A percentile compares a stretch with the other conserved stretches of the same genome.
phyloP scores from a whole-genome alignment of 2,888 invertebrate genomes.

The Selenia dentaria region DNA sequence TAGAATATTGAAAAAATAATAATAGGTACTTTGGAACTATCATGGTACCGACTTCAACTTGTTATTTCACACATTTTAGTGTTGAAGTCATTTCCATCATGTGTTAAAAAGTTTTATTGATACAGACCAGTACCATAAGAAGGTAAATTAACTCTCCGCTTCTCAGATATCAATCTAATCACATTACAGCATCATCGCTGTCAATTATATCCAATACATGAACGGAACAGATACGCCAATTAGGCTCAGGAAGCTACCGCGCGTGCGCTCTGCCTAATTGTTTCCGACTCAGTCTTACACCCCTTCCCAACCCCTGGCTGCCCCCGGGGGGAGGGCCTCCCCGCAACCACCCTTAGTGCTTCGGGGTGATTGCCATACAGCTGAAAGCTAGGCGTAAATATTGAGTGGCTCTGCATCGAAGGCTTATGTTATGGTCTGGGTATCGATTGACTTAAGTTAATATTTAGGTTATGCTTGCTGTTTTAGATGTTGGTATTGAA shows the following conservation, averaged over 20 bases:
- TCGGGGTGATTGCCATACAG: conserved; percentile 41
- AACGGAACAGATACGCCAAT: conserved; percentile 75
- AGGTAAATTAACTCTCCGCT: conserved; percentile 16
- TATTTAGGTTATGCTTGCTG: too few species aligned
- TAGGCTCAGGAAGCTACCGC: conserved; percentile 71
- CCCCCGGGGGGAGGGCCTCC: conserved; percentile 11
- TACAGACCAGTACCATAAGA: too few species aligned
- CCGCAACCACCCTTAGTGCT: conserved; percentile 35
- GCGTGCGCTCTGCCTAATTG: conserved; percentile 79
- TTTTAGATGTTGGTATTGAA: too few species aligned
- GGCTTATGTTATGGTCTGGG: conserved; percentile 19
- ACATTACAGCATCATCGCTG: conserved; percentile 55
- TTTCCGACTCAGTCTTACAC: conserved; percentile 57
- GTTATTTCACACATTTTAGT: too few species aligned
- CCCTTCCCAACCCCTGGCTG: conserved; percentile 24
- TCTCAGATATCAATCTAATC: conserved; percentile 54
- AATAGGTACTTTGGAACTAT: too few species aligned
- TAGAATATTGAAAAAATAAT: too few species aligned
- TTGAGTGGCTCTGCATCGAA: conserved; percentile 20
- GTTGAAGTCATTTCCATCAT: too few species aligned
- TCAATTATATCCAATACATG: conserved; percentile 75
- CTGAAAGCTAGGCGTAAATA: conserved; percentile 36
- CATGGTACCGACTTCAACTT: too few species aligned
- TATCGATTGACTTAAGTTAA: not conserved
- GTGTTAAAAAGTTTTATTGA: too few species aligned